A percentile compares a stretch with the other conserved stretches of the same genome.
Evolutionary conservation across 1,140 invertebrate species (phyloP).

Genomic region (Drosophila mauritiana): DNA sequence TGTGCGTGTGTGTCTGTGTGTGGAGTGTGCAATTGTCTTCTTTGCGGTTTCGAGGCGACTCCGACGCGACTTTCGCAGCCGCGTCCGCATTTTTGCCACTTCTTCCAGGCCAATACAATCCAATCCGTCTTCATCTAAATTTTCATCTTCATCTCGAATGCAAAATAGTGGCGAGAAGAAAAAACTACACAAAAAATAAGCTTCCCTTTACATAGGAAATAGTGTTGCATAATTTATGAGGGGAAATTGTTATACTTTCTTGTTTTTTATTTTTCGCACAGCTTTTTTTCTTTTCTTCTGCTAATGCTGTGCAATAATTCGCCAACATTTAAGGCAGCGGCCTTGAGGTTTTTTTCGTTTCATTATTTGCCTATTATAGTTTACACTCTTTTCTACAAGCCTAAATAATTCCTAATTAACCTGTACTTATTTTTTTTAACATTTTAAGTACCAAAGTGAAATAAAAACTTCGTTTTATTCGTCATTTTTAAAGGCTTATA

Average conservation of each 20-base stretch:
- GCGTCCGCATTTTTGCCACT: slow-evolving; percentile 69
- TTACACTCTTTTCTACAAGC: too few relatives aligned
- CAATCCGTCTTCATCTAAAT: slow-evolving; percentile 27
- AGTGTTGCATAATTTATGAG: slow-evolving; percentile 81
- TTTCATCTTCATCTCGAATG: slow-evolving; percentile 35
- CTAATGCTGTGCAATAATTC: slow-evolving; percentile 12
- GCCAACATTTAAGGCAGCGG: slow-evolving; percentile 4
- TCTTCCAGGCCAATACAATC: slow-evolving; percentile 1
- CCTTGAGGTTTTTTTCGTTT: slow-evolving; percentile 15
- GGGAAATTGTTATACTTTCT: slow-evolving; percentile 73
- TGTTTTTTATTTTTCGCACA: neutral
- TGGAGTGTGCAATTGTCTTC: slow-evolving; percentile 58
- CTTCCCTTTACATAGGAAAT: slow-evolving; percentile 67
- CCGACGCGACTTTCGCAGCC: slow-evolving; percentile 67
- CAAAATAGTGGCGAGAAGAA: slow-evolving; percentile 27
- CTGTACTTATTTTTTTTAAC: too few relatives aligned
- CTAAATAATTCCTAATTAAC: too few relatives aligned
- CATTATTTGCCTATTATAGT: too few relatives aligned
- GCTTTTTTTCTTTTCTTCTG: neutral
- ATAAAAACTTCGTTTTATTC: neutral
- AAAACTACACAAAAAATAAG: neutral
- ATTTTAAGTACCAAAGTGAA: too few relatives aligned
- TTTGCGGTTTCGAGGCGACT: slow-evolving; percentile 59
- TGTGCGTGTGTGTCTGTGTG: neutral
- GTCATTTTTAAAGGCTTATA: slow-evolving; percentile 1